Conservation (phyloP, 2,797 vertebrate genomes). For the Scolopax rusticola region DNA sequence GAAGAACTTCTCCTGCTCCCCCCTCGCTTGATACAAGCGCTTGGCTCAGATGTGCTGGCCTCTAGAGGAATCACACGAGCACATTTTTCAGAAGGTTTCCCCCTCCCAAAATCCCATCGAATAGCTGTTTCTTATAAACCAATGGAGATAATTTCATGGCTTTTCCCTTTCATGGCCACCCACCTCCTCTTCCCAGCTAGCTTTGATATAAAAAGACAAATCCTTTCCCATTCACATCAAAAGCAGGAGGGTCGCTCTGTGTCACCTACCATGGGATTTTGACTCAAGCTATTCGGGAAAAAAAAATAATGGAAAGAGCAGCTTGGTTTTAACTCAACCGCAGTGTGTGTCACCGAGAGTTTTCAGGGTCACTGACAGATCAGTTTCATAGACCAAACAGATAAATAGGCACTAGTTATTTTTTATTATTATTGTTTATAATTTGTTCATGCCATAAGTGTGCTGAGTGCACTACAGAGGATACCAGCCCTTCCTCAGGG, state of each 20-base stretch:
- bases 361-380: conserved; percentile 56
- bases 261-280: conserved; percentile 67
- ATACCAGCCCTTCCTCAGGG: conserved; percentile 20
- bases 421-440: conserved; percentile 42
- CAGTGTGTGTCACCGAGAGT: conserved; percentile 19
- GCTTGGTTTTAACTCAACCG: conserved; percentile 36
- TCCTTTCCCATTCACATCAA: conserved; percentile 71
- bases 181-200: conserved; percentile 64
- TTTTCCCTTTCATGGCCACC: conserved; percentile 69
- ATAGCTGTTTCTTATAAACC: conserved; percentile 71
- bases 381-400: conserved; percentile 64
- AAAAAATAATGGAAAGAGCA: conserved; percentile 58
- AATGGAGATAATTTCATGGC: conserved; percentile 59
- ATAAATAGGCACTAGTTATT: conserved; percentile 64
- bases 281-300: conserved; percentile 26
- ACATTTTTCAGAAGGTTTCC: conserved; percentile 68
- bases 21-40: background rate
- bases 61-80: conserved; percentile 61
- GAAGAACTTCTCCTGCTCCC: conserved; percentile 54
- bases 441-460: conserved; percentile 61
- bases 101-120: conserved; percentile 55
- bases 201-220: conserved; percentile 72
- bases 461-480: conserved; percentile 27
- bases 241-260: conserved; percentile 55
- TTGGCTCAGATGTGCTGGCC: conserved; percentile 56